phyloP scores from a whole-genome alignment of 2,113 vertebrate species.

The Ailuropoda melanoleuca region DNA sequence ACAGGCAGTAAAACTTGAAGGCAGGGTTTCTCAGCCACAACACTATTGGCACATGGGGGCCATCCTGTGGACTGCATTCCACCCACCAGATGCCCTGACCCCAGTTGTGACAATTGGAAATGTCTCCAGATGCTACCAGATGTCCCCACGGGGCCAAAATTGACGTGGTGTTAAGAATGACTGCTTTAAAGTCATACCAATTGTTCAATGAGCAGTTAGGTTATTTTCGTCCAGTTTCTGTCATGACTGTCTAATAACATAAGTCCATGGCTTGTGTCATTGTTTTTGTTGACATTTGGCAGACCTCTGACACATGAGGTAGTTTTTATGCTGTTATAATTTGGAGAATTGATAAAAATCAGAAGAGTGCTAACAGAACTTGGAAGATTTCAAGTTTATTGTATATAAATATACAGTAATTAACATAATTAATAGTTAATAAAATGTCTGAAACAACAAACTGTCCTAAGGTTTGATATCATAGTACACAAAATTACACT shows the following conservation, averaged over 20 bases:
- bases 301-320: neutral
- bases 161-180: neutral
- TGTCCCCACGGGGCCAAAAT: neutral
- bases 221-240: neutral
- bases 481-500: neutral
- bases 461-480: neutral
- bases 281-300: neutral
- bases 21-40: neutral
- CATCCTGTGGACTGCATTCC: neutral
- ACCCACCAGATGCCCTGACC: neutral
- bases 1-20: neutral
- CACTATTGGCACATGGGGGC: accelerated
- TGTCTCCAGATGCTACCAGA: neutral
- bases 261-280: neutral
- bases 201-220: neutral
- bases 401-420: neutral
- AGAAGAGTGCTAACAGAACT: neutral
- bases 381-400: neutral
- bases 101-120: neutral
- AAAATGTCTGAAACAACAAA: neutral
- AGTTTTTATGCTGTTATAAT: neutral
- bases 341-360: neutral
- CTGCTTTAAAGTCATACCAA: neutral
- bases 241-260: neutral
- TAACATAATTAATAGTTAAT: neutral